Conservation (phyloP, 2,113 vertebrate species). For the Promerops cafer region DNA sequence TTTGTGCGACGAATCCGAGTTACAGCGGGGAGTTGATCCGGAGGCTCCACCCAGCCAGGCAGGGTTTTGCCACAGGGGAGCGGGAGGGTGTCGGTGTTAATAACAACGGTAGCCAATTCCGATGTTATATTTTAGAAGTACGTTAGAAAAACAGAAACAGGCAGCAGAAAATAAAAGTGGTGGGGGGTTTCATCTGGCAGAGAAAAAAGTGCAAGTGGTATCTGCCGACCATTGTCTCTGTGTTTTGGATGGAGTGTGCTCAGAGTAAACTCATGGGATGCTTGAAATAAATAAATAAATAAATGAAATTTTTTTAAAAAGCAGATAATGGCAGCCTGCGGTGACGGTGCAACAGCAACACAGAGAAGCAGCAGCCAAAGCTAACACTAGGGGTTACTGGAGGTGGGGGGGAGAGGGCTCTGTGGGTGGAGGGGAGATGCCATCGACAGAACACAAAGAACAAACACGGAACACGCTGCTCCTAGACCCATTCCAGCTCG, state of each 20-base stretch:
- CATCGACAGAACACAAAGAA: constrained; percentile 69
- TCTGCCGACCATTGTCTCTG: background rate
- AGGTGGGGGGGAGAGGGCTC: constrained; percentile 30
- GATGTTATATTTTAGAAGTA: background rate
- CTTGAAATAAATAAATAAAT: constrained; percentile 64
- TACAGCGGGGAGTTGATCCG: background rate
- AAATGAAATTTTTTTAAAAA: background rate
- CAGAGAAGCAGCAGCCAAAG: constrained; percentile 66
- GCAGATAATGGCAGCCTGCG: constrained; percentile 54
- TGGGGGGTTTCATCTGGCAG: constrained; percentile 62
- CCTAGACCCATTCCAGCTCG: constrained; percentile 82
- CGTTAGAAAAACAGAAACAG: constrained; percentile 60
- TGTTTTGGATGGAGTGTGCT: constrained; percentile 20
- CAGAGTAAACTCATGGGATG: constrained; percentile 40
- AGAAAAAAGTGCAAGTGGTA: constrained; percentile 51
- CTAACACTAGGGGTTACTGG: constrained; percentile 53
- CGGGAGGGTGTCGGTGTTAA: background rate
- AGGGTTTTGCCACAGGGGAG: background rate
- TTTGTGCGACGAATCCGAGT: background rate
- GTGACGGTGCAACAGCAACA: constrained; percentile 65
- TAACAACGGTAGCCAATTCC: background rate
- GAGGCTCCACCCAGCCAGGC: background rate
- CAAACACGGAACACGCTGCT: constrained; percentile 70
- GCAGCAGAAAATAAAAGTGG: constrained; percentile 64
- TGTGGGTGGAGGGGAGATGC: constrained; percentile 31